Evolutionary conservation across 2,797 vertebrate genomes (phyloP).

Genomic region (Falco cherrug): DNA sequence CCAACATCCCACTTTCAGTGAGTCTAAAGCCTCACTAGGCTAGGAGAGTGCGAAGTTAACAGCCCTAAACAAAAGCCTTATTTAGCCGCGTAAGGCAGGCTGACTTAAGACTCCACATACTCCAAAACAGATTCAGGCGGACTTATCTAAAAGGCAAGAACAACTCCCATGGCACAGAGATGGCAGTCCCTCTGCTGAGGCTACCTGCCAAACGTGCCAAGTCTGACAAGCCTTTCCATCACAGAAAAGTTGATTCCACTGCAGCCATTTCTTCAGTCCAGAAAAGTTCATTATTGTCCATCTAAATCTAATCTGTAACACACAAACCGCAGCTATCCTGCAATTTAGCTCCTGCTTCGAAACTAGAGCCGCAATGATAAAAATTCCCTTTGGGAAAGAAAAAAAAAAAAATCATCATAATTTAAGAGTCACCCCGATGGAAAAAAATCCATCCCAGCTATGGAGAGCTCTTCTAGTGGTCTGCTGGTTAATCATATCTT

Average conservation of each 20-base stretch:
- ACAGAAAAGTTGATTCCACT: background rate
- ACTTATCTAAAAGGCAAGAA: background rate
- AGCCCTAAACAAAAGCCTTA: background rate
- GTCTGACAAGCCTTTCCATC: background rate
- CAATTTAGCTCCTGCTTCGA: background rate
- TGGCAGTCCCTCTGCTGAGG: background rate
- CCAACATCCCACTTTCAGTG: background rate
- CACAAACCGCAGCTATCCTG: background rate
- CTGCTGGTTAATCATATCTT: background rate
- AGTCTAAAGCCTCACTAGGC: background rate
- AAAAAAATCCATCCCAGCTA: background rate
- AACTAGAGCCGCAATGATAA: background rate
- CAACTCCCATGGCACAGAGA: background rate
- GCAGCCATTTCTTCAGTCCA: background rate
- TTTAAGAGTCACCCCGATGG: background rate
- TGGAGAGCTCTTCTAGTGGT: background rate
- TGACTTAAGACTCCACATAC: background rate
- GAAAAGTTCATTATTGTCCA: background rate
- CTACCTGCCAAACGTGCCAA: background rate
- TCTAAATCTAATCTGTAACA: background rate
- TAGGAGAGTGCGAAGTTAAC: background rate
- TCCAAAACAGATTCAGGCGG: background rate
- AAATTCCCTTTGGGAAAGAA: background rate
- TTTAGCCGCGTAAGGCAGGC: background rate
- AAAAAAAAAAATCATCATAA: background rate